phyloP scores from a whole-genome alignment of 2,113 vertebrate species.

The Micronycteris hirsuta region DNA sequence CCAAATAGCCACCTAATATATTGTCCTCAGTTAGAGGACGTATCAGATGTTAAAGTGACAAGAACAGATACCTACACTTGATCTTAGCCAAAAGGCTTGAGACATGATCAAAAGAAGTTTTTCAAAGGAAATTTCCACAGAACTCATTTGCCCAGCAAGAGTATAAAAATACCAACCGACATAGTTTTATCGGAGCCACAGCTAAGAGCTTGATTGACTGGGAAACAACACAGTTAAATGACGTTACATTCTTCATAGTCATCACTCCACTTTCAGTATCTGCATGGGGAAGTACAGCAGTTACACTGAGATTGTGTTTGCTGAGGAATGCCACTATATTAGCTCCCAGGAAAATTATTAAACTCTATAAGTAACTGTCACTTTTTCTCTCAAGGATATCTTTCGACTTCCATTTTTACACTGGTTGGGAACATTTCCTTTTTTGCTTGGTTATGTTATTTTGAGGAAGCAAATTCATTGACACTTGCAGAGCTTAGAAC shows the following conservation, averaged over 20 bases:
- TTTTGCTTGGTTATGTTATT: constrained; percentile 21
- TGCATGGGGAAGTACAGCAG: neutral
- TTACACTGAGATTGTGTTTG: constrained; percentile 11
- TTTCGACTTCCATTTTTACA: neutral
- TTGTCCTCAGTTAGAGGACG: neutral
- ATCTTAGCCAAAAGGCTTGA: too few species aligned
- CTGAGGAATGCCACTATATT: constrained; percentile 22
- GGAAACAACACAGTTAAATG: neutral
- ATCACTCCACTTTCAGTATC: constrained; percentile 1
- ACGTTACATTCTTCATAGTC: neutral
- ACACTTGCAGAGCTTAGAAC: constrained; percentile 10
- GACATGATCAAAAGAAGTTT: neutral
- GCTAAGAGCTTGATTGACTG: neutral
- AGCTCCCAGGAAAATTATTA: constrained; percentile 34
- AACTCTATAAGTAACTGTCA: constrained; percentile 1
- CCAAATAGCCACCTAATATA: neutral
- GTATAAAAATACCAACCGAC: neutral
- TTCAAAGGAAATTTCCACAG: constrained; percentile 20
- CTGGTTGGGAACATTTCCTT: constrained; percentile 7
- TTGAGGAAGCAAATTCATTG: constrained; percentile 40
- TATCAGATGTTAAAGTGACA: neutral
- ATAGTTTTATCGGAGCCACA: constrained; percentile 18
- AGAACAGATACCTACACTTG: neutral
- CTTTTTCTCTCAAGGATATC: neutral
- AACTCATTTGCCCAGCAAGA: neutral